Percentiles rank a stretch among this genome's conserved stretches.
These are phyloP conservation scores for Podabrus alpinus DNA, from an alignment of 2,888 invertebrate genomes.

Conservation along the genomic window DNA sequence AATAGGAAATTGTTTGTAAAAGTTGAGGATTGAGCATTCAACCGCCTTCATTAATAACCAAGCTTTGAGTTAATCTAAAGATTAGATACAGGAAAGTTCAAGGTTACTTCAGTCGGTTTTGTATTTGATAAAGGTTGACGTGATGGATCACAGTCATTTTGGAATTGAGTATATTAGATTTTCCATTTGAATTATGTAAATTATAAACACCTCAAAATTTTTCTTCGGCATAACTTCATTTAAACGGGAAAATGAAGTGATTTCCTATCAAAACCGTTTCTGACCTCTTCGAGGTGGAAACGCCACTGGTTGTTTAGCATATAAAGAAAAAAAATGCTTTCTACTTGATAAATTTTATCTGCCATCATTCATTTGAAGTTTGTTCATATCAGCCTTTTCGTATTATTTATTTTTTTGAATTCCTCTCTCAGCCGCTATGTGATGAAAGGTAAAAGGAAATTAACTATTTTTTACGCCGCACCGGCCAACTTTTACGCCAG, in stretches of 20 bases:
- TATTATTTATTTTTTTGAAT: not conserved
- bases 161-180: slow-evolving; percentile 8
- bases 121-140: slow-evolving; percentile 21
- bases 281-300: not conserved
- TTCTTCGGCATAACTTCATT: not conserved
- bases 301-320: not conserved
- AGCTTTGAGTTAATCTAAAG: not conserved
- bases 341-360: not conserved
- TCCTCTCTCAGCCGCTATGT: not conserved
- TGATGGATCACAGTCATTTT: slow-evolving; percentile 14
- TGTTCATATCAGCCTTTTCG: not conserved
- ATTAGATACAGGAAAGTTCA: not conserved
- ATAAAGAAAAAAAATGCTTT: not conserved
- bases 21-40: not conserved
- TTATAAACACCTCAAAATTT: not conserved
- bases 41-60: not conserved
- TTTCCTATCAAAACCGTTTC: not conserved
- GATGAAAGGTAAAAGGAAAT: not conserved
- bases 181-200: slow-evolving; percentile 9
- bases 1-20: not conserved
- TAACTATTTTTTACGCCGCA: not conserved
- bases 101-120: not conserved
- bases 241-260: not conserved
- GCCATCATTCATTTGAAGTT: not conserved
- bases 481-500: not conserved